These are phyloP conservation scores for Drosophila maculinotata DNA, from an alignment of 2,888 invertebrate species.

Conservation along the genomic window DNA sequence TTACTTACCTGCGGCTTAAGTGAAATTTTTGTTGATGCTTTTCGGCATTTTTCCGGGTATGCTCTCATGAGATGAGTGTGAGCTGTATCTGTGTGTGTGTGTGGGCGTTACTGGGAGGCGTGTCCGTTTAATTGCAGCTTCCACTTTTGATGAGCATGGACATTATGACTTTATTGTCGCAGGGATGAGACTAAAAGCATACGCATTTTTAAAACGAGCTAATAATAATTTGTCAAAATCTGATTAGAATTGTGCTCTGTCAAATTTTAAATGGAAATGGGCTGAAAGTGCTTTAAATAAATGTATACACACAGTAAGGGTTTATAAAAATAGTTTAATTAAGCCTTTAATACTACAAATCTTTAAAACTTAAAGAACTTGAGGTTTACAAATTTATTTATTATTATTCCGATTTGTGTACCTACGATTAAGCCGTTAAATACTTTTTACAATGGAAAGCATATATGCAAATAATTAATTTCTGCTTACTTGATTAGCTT, in stretches of 20 bases:
- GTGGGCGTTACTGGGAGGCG: slow-evolving; percentile 17
- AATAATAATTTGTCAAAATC: not conserved
- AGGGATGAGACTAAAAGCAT: not conserved
- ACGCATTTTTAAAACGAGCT: not conserved
- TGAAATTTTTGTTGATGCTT: slow-evolving; percentile 60
- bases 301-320: too few relatives aligned
- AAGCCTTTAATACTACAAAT: too few relatives aligned
- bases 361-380: too few relatives aligned
- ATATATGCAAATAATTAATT: not conserved
- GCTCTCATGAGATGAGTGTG: not conserved
- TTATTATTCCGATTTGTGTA: too few relatives aligned
- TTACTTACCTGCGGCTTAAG: slow-evolving; percentile 70
- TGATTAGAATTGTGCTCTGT: not conserved
- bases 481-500: too few relatives aligned
- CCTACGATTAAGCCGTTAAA: too few relatives aligned
- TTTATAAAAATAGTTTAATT: too few relatives aligned
- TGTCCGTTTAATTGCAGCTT: slow-evolving; percentile 59
- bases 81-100: not conserved
- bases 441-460: too few relatives aligned
- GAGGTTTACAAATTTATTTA: too few relatives aligned
- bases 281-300: too few relatives aligned
- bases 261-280: too few relatives aligned
- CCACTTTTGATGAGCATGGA: slow-evolving; percentile 5
- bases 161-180: slow-evolving; percentile 22
- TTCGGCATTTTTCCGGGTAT: slow-evolving; percentile 1